A percentile compares a stretch with the other conserved stretches of the same genome.
These are phyloP conservation scores for Neodon shergylaensis DNA, from an alignment of 2,113 vertebrate species.

Conservation along the genomic window DNA sequence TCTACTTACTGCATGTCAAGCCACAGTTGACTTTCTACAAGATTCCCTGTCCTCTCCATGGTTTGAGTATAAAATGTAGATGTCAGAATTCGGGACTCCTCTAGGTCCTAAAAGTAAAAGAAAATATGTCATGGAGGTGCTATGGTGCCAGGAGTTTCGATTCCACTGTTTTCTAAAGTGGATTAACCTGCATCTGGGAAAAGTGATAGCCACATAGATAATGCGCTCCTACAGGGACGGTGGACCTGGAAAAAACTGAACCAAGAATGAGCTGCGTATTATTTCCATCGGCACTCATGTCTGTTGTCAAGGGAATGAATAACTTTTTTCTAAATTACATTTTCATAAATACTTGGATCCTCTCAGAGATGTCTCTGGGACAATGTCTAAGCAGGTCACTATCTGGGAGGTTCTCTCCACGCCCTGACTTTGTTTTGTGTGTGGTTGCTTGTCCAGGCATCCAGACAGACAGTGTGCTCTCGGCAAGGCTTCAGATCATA, in stretches of 20 bases:
- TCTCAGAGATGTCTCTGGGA: neutral
- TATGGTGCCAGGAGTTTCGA: neutral
- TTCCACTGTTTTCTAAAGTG: neutral
- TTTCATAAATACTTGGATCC: neutral
- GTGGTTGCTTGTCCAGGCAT: conserved; percentile 88
- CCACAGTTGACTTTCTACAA: neutral
- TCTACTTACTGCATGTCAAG: neutral
- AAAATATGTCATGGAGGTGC: neutral
- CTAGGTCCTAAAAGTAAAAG: neutral
- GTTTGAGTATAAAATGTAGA: neutral
- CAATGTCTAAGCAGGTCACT: neutral
- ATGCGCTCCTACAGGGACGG: neutral
- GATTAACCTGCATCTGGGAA: neutral
- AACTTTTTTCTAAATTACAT: neutral
- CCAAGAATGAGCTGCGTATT: neutral
- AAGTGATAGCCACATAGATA: neutral
- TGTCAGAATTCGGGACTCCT: neutral
- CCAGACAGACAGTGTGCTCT: conserved; percentile 98
- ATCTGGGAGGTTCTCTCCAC: neutral
- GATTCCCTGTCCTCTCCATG: neutral
- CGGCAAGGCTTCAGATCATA: conserved; percentile 96
- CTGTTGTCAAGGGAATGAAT: neutral
- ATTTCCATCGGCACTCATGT: neutral
- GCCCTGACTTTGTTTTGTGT: conserved; percentile 8
- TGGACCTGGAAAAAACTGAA: neutral